These are phyloP conservation scores for Drosophila affinis DNA, from an alignment of 2,888 invertebrate genomes.

Conservation along the genomic window DNA sequence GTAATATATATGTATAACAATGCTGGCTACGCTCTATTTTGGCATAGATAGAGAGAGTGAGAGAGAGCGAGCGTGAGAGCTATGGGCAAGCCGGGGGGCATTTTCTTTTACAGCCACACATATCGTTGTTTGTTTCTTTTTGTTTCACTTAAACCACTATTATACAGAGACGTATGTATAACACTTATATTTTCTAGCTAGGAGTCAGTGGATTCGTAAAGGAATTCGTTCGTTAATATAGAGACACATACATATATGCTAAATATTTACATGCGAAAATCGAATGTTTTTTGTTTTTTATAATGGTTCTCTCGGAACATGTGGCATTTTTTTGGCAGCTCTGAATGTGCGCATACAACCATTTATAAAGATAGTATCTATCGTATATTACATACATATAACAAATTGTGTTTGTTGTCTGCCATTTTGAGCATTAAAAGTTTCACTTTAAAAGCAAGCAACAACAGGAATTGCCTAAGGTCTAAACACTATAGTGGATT, in stretches of 20 bases:
- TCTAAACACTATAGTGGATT: slow-evolving; percentile 21
- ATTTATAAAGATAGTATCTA: not conserved
- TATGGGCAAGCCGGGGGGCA: not conserved
- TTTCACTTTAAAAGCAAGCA: slow-evolving; percentile 73
- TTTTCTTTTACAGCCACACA: not conserved
- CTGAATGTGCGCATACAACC: not conserved
- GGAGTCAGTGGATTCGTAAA: slow-evolving; percentile 3
- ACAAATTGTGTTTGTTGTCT: slow-evolving; percentile 16
- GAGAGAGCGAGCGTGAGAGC: not conserved
- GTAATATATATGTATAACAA: not conserved
- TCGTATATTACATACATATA: not conserved
- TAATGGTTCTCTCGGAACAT: slow-evolving; percentile 5
- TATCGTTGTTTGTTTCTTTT: not conserved
- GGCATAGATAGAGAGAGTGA: not conserved
- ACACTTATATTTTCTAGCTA: not conserved
- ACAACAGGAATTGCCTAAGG: slow-evolving; percentile 41
- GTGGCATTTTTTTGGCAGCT: slow-evolving; percentile 9
- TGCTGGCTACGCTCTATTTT: too few species aligned
- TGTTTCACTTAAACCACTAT: not conserved
- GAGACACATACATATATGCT: slow-evolving; percentile 8
- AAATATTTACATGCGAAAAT: slow-evolving; percentile 43
- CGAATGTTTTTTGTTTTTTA: slow-evolving; percentile 7
- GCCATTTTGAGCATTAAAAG: slow-evolving; percentile 73
- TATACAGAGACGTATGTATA: not conserved
- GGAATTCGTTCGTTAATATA: slow-evolving; percentile 11